Conservation (phyloP, 2,113 vertebrate genomes). For the Piprites chloris region DNA sequence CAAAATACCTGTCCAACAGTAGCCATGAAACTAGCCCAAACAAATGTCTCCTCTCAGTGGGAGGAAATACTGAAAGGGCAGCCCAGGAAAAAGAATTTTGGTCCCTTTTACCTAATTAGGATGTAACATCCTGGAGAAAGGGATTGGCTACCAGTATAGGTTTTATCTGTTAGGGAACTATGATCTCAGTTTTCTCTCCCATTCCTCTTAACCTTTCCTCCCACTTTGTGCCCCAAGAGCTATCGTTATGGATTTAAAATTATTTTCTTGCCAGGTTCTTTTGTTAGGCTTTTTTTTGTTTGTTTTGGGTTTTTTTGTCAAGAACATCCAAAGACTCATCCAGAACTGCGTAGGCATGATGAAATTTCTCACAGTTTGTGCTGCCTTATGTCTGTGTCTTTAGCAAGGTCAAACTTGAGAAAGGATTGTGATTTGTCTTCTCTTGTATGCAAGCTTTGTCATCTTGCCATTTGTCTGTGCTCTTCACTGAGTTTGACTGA, state of each 20-base stretch:
- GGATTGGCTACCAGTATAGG: background rate
- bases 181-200: background rate
- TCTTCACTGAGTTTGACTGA: background rate
- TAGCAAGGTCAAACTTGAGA: slow-evolving; percentile 10
- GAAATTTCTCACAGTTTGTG: background rate
- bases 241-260: background rate
- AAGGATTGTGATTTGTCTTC: background rate
- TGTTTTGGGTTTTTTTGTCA: background rate
- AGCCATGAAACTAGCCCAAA: background rate
- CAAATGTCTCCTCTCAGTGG: background rate
- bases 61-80: background rate
- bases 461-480: background rate
- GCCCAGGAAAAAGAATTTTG: background rate
- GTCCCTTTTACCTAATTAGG: background rate
- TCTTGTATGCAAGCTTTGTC: background rate
- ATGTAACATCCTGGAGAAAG: background rate
- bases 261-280: background rate
- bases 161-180: background rate
- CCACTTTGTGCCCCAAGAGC: background rate
- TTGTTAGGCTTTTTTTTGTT: background rate
- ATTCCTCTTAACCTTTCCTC: background rate
- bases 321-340: background rate
- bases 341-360: background rate
- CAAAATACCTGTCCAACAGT: background rate
- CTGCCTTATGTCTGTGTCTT: background rate